Percentiles rank a stretch among this genome's conserved stretches.
phyloP scores from a whole-genome alignment of 92 coral and sea anemone genomes.

The Muricea muricata region DNA sequence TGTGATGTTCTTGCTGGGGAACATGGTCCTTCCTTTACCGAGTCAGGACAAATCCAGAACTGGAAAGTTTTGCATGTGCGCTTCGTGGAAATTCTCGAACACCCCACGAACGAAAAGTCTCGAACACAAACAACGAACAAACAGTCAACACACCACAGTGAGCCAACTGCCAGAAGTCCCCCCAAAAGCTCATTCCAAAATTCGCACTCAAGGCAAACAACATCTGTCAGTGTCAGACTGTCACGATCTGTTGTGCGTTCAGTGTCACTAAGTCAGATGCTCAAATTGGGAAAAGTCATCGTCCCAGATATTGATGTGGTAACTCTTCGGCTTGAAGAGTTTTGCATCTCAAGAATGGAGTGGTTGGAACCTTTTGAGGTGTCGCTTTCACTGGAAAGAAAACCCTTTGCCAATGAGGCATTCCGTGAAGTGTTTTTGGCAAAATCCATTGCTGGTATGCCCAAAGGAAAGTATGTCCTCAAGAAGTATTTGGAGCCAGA shows the following conservation, averaged over 20 bases:
- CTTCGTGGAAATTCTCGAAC: not conserved
- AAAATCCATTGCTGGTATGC: conserved; percentile 49
- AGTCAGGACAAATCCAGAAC: conserved; percentile 56
- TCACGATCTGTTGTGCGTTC: conserved; percentile 11
- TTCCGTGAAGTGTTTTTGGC: conserved; percentile 56
- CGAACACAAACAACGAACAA: not conserved
- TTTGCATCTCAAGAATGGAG: conserved; percentile 41
- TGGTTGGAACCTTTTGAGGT: conserved; percentile 57
- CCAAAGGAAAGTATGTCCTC: conserved; percentile 55
- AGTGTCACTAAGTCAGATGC: conserved; percentile 50
- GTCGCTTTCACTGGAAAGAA: conserved; percentile 37
- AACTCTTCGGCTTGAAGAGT: conserved; percentile 40
- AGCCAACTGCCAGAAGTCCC: not conserved
- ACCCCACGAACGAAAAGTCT: not conserved
- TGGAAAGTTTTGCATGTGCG: conserved; percentile 70
- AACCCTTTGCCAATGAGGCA: conserved; percentile 56
- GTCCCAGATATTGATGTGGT: conserved; percentile 47
- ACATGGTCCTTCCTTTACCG: conserved; percentile 70
- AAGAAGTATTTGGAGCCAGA: conserved; percentile 48
- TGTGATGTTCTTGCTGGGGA: too few species aligned
- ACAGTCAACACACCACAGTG: not conserved
- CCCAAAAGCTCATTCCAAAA: not conserved
- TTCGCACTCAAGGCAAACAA: not conserved
- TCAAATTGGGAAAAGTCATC: conserved; percentile 43
- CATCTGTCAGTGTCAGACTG: not conserved